Base-by-base conservation (phyloP, 2,888 invertebrate genomes). In the Volucella bombylans region DNA sequence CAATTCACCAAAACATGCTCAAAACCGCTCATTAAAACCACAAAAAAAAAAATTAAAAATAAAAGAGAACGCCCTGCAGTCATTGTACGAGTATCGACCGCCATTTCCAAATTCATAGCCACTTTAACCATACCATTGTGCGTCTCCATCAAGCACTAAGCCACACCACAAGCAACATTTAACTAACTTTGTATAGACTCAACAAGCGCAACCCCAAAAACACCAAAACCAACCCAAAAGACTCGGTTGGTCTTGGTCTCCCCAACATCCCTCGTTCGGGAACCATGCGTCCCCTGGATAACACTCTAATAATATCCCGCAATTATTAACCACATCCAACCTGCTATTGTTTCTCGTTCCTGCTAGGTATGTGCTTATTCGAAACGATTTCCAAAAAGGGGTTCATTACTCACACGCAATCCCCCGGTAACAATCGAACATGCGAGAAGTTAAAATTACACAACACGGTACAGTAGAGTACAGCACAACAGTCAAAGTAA, bases 241-340 rank as follows among this genome's bases (percentile, higher is more conserved):
- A 50, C 6, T 43, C 43, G 31, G 31, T 31, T 31, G 31, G 31
- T 31, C 31, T 31, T 31, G 31, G 11, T 11, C n/a, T 39, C 50
- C 38, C 11, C 41, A 10, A 14, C 41, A 8, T 23, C 45, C n/a
- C 43, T 6, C 18, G 15, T 15, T 4, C 11, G 6, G 31, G 31
- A 31, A 15, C 43, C 41, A 52, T 59, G 69, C 59, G 69, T 64
- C 57, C 31, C n/a, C 10, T 59, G 65, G 67, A 45, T 54, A 69
- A 83, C 80, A 74, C 80, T 80, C 65, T 80, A 85, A 85, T 85
- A 85, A 85, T 85, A 85, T 76, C 76, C 85, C 85, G 57, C 85
- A 85, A 85, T 85, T 85, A 85, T 85, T 85, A 85, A 85, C 85
- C 85, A 81, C 85, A 85, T 81, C 81, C 85, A 85, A 85, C 85